A percentile compares a stretch with the other conserved stretches of the same genome.
phyloP scores from a whole-genome alignment of 1,140 invertebrate genomes.

The Saccostrea cuccullata region DNA sequence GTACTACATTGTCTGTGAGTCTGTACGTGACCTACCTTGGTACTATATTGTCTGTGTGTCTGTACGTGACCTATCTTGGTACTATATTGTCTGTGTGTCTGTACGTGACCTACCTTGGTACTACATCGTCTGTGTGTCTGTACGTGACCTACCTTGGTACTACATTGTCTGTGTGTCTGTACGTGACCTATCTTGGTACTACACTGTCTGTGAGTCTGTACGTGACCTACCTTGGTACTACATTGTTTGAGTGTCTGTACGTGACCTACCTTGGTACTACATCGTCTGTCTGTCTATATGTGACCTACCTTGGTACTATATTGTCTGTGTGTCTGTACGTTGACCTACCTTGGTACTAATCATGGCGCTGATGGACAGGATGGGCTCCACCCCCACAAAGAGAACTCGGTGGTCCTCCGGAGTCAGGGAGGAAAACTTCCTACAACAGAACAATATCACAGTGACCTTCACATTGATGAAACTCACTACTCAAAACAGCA shows the following conservation, averaged over 20 bases:
- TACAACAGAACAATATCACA: constrained; percentile 50
- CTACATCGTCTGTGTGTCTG: too few relatives aligned
- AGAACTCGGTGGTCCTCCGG: constrained; percentile 79
- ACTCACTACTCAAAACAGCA: too few relatives aligned
- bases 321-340: background rate
- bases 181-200: constrained; percentile 73
- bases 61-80: too few relatives aligned
- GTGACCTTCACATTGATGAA: background rate
- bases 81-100: too few relatives aligned
- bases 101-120: too few relatives aligned
- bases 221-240: too few relatives aligned
- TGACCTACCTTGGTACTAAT: constrained; percentile 79
- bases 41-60: constrained; percentile 48
- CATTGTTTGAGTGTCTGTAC: too few relatives aligned
- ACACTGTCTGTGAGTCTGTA: too few relatives aligned
- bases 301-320: too few relatives aligned
- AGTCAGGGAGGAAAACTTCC: constrained; percentile 79
- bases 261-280: too few relatives aligned
- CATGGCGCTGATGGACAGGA: constrained; percentile 78
- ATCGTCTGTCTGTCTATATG: too few relatives aligned
- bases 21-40: constrained; percentile 70
- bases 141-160: constrained; percentile 73
- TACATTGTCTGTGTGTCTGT: too few relatives aligned
- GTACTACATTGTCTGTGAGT: constrained; percentile 54
- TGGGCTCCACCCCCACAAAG: constrained; percentile 80